Conservation (phyloP, 2,888 invertebrate genomes). For the Gymnosoma rotundatum region DNA sequence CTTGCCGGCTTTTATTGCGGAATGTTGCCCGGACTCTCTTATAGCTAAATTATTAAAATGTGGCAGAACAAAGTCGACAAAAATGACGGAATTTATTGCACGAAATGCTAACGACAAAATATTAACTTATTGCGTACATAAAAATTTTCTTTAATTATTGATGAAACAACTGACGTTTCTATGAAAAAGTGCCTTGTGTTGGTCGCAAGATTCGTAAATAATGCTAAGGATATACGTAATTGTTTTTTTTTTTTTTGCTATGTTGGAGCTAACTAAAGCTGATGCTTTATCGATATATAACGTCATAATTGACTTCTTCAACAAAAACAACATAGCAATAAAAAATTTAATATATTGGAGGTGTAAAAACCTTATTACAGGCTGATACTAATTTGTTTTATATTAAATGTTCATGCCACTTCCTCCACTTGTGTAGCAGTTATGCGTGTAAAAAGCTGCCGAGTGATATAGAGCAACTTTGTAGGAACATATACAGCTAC, state of each 20-base stretch:
- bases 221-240: constrained; percentile 5
- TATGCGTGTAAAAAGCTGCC: constrained; percentile 16
- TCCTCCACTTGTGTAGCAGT: background rate
- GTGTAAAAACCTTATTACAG: too few relatives aligned
- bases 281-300: too few relatives aligned
- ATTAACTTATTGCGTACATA: too few relatives aligned
- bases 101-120: too few relatives aligned
- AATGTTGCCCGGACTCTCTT: constrained; percentile 31
- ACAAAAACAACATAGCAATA: too few relatives aligned
- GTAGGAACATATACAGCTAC: constrained; percentile 22
- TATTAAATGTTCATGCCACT: too few relatives aligned
- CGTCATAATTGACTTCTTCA: too few relatives aligned
- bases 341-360: too few relatives aligned
- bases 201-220: background rate
- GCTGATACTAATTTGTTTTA: too few relatives aligned
- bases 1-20: constrained; percentile 13
- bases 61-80: too few relatives aligned
- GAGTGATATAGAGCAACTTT: background rate
- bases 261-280: background rate
- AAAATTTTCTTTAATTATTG: constrained; percentile 8
- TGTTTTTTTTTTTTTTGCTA: constrained; percentile 5
- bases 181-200: constrained; percentile 20
- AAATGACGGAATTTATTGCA: too few relatives aligned
- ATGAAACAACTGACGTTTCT: constrained; percentile 12
- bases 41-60: constrained; percentile 17